phyloP scores from a whole-genome alignment of 2,888 invertebrate species.

The Caenorhabditis imperialis region DNA sequence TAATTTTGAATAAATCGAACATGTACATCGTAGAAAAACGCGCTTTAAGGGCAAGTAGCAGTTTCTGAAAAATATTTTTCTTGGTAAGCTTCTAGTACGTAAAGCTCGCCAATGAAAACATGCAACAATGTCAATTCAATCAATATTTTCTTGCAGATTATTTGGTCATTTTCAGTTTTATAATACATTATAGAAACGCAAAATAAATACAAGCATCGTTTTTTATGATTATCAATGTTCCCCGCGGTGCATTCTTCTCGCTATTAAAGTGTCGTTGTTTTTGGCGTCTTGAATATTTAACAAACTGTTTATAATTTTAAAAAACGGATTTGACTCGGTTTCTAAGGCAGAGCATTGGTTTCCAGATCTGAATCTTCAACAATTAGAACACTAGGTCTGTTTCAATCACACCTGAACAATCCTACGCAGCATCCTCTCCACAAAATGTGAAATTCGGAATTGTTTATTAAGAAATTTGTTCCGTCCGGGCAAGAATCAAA shows the following conservation, averaged over 20 bases:
- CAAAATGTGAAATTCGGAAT: conserved; percentile 75
- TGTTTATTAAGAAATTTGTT: conserved; percentile 76
- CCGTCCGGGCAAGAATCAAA: conserved; percentile 73
- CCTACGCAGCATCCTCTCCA: conserved; percentile 78
- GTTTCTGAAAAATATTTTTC: too few relatives aligned
- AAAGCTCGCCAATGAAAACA: too few relatives aligned
- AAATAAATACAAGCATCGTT: too few relatives aligned
- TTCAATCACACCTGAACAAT: conserved; percentile 60
- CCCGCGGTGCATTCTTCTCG: conserved; percentile 46
- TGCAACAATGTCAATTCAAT: too few relatives aligned
- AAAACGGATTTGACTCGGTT: conserved; percentile 68
- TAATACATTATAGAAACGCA: conserved; percentile 1
- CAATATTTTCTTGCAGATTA: not conserved
- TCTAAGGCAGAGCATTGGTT: conserved; percentile 68
- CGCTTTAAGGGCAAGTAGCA: too few relatives aligned
- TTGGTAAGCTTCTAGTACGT: too few relatives aligned
- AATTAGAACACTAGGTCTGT: not conserved
- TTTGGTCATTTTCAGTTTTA: not conserved
- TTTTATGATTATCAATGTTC: conserved; percentile 54
- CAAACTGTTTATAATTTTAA: conserved; percentile 61
- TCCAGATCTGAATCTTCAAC: conserved; percentile 56
- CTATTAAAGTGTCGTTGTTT: conserved; percentile 50
- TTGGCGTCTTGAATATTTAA: conserved; percentile 59
- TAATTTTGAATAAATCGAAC: too few relatives aligned
- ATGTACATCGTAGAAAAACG: too few relatives aligned